phyloP scores from a whole-genome alignment of 2,888 invertebrate species.

The Drosophila melanosoma region DNA sequence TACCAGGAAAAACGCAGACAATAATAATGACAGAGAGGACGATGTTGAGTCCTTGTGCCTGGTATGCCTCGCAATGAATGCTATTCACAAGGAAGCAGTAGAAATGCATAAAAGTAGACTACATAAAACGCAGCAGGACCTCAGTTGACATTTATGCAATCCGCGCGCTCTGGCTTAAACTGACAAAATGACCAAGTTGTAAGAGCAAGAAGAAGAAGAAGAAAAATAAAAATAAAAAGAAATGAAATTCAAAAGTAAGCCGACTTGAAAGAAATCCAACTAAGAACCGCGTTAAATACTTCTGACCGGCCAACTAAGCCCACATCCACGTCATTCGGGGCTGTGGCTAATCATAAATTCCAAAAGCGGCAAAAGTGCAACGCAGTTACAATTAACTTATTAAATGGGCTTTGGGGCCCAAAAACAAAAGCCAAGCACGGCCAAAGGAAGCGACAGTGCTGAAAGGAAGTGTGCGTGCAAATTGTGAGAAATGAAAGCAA shows the following conservation, averaged over 20 bases:
- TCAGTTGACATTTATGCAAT: conserved; percentile 74
- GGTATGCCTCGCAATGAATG: conserved; percentile 43
- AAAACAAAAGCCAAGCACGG: conserved; percentile 46
- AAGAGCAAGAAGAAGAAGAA: conserved; percentile 9
- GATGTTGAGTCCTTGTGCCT: conserved; percentile 42
- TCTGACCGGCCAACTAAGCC: conserved; percentile 21
- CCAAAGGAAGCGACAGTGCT: conserved; percentile 31
- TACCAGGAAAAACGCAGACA: conserved; percentile 63
- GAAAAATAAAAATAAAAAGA: conserved; percentile 8
- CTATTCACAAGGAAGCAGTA: conserved; percentile 65
- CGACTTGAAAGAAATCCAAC: conserved; percentile 39
- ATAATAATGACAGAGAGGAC: conserved; percentile 66
- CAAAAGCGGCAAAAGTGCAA: conserved; percentile 74
- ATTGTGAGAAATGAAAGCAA: conserved; percentile 57
- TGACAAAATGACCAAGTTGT: conserved; percentile 38
- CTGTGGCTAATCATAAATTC: conserved; percentile 72
- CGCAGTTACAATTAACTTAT: conserved; percentile 82
- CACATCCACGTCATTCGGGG: conserved; percentile 43
- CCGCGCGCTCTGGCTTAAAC: conserved; percentile 45
- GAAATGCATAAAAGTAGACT: conserved; percentile 78
- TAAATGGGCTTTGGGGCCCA: conserved; percentile 67
- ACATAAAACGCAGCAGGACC: conserved; percentile 71
- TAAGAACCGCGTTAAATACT: conserved; percentile 52
- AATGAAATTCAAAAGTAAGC: conserved; percentile 13
- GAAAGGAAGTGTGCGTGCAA: conserved; percentile 50